These are phyloP conservation scores for Sterrhoptilus dennistouni DNA, from an alignment of 2,113 vertebrate genomes.

Conservation along the genomic window DNA sequence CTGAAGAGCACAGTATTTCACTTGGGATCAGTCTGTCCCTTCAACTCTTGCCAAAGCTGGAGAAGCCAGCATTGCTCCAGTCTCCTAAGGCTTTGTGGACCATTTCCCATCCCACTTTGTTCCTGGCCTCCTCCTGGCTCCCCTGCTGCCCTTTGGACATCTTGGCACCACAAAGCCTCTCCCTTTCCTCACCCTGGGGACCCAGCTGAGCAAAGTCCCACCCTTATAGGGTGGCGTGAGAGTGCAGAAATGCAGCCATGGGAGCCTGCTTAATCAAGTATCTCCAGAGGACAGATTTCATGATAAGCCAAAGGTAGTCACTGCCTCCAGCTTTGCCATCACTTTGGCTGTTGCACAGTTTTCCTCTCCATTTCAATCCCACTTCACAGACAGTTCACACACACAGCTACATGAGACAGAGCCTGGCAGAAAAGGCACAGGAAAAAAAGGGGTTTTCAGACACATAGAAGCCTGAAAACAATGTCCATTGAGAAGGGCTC, in stretches of 20 bases:
- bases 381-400: not conserved
- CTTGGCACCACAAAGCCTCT: not conserved
- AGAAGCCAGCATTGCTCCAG: not conserved
- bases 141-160: not conserved
- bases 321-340: not conserved
- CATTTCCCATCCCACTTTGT: not conserved
- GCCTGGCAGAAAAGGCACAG: not conserved
- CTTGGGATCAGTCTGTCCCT: not conserved
- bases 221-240: not conserved
- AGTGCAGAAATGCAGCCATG: not conserved
- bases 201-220: slow-evolving; percentile 10
- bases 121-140: not conserved
- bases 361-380: not conserved
- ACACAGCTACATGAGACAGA: not conserved
- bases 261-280: not conserved
- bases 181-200: not conserved
- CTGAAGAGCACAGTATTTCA: not conserved
- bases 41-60: not conserved
- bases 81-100: not conserved
- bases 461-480: not conserved
- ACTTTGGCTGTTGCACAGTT: not conserved
- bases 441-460: not conserved
- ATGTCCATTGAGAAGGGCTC: not conserved
- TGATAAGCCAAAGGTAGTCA: not conserved
- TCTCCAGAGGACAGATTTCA: not conserved